A percentile compares a stretch with the other conserved stretches of the same genome.
These are phyloP conservation scores for Morphnarchus princeps DNA, from an alignment of 2,113 vertebrate species.

Conservation along the genomic window DNA sequence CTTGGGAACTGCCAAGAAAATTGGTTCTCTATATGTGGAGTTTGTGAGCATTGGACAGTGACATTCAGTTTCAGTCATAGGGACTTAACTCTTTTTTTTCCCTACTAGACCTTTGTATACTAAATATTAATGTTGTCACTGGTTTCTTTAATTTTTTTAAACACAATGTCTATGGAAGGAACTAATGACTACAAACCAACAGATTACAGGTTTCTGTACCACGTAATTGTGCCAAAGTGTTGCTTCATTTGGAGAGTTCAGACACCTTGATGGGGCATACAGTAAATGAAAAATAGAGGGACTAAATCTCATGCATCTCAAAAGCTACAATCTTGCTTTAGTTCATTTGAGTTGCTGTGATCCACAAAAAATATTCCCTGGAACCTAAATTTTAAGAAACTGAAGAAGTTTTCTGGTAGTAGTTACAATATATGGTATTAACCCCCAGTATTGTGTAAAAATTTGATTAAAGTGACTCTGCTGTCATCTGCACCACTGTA, in stretches of 20 bases:
- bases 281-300: neutral
- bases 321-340: neutral
- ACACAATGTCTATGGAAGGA: neutral
- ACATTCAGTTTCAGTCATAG: neutral
- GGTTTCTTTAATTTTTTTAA: neutral
- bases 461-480: neutral
- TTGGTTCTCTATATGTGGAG: rapidly evolving
- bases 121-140: neutral
- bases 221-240: neutral
- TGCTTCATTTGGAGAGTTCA: neutral
- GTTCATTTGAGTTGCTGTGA: neutral
- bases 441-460: neutral
- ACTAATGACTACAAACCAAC: neutral
- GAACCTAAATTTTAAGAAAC: neutral
- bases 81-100: neutral
- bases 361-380: neutral
- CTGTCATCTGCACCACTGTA: neutral
- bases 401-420: neutral
- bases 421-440: neutral
- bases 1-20: neutral
- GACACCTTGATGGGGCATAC: neutral
- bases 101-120: neutral
- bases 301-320: neutral
- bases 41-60: neutral
- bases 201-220: neutral